A percentile compares a stretch with the other conserved stretches of the same genome.
Conservation (phyloP, 2,888 invertebrate species). For the Thereva nobilitata region DNA sequence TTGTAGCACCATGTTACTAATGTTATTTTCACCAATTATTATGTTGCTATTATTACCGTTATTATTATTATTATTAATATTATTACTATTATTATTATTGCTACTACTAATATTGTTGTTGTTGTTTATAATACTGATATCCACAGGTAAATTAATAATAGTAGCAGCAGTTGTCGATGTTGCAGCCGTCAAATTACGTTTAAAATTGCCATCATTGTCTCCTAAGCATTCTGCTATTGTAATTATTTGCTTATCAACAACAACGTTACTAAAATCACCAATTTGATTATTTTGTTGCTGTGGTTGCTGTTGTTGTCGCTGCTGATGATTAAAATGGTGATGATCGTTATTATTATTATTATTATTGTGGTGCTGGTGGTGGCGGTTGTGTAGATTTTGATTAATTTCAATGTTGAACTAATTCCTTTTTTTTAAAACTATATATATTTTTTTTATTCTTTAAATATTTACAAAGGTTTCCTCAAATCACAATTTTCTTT, state of each 20-base stretch:
- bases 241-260: slow-evolving; percentile 9
- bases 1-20: slow-evolving; percentile 53
- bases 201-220: background rate
- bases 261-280: background rate
- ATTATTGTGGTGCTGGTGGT: slow-evolving; percentile 10
- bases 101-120: background rate
- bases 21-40: background rate
- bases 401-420: slow-evolving; percentile 29
- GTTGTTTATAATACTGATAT: slow-evolving; percentile 19
- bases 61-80: slow-evolving; percentile 12
- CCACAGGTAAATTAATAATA: background rate
- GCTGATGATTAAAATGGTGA: background rate
- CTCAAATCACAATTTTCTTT: too few species aligned
- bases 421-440: slow-evolving; percentile 6
- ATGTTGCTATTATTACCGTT: slow-evolving; percentile 12
- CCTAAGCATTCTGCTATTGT: slow-evolving; percentile 3
- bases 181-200: background rate
- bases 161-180: background rate
- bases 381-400: slow-evolving; percentile 20
- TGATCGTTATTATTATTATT: background rate
- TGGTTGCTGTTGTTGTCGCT: background rate
- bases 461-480: too few species aligned
- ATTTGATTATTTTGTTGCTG: slow-evolving; percentile 1
- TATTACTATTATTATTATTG: background rate
- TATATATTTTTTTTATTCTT: background rate